Conservation (phyloP, 2,888 invertebrate species). For the Idaea straminata region DNA sequence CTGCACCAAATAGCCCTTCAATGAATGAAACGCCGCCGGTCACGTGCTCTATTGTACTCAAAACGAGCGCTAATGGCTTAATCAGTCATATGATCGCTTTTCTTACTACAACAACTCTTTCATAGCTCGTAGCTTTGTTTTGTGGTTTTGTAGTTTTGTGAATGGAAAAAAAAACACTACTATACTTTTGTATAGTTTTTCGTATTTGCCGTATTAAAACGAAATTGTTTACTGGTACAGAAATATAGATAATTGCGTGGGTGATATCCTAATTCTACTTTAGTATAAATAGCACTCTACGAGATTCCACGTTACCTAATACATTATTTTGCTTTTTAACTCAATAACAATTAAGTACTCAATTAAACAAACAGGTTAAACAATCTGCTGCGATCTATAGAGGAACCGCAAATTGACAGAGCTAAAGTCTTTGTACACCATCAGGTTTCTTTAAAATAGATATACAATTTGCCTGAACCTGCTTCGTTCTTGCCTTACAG, state of each 20-base stretch:
- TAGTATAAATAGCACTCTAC: no score
- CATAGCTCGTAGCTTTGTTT: constrained; percentile 51
- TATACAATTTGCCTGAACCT: neutral
- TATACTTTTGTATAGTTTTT: constrained; percentile 33
- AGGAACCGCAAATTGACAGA: neutral
- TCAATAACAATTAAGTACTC: no score
- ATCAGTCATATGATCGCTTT: constrained; percentile 67
- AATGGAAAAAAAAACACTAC: constrained; percentile 57
- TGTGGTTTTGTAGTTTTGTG: constrained; percentile 47
- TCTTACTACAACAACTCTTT: constrained; percentile 48
- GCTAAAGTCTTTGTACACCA: neutral
- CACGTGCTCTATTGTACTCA: constrained; percentile 71
- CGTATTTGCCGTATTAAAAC: constrained; percentile 32
- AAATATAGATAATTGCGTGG: no score
- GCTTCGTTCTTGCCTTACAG: constrained; percentile 6
- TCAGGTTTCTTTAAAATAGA: neutral
- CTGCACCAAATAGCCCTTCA: constrained; percentile 39
- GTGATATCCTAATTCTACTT: no score
- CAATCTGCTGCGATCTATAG: neutral
- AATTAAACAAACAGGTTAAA: no score
- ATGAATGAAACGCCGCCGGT: constrained; percentile 64
- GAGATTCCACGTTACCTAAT: no score
- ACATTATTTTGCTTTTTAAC: no score
- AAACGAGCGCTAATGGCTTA: constrained; percentile 63
- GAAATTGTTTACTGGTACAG: constrained; percentile 34